These are phyloP conservation scores for Neodiprion fabricii DNA, from an alignment of 1,140 invertebrate species.

Conservation along the genomic window DNA sequence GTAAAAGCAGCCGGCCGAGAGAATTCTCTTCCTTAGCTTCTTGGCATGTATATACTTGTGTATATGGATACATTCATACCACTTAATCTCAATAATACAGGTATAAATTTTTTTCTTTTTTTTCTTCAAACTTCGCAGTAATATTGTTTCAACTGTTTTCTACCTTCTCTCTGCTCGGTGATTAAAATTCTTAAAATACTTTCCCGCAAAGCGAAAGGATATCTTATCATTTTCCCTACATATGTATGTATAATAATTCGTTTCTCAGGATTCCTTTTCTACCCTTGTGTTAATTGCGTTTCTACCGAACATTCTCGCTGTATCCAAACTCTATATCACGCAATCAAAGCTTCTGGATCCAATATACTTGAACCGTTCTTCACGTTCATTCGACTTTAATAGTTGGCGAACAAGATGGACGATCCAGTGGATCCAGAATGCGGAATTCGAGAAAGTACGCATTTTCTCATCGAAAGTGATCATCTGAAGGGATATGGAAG, in stretches of 20 bases:
- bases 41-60: no score
- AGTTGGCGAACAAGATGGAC: no score
- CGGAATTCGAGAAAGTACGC: no score
- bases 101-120: background rate
- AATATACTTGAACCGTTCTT: background rate
- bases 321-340: no score
- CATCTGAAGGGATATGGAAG: no score
- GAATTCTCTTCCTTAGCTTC: no score
- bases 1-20: no score
- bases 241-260: background rate
- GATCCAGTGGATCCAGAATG: no score
- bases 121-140: background rate
- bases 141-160: slow-evolving; percentile 2
- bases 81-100: background rate
- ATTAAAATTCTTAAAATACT: background rate
- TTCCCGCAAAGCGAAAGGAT: background rate
- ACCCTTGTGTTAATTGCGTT: background rate
- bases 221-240: background rate
- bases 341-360: background rate
- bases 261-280: background rate
- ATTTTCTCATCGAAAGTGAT: no score
- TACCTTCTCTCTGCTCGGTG: background rate
- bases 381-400: background rate
- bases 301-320: no score
- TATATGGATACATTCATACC: no score